Evolutionary conservation across 2,888 invertebrate genomes (phyloP).

Genomic region (Callyntrura sp.): DNA sequence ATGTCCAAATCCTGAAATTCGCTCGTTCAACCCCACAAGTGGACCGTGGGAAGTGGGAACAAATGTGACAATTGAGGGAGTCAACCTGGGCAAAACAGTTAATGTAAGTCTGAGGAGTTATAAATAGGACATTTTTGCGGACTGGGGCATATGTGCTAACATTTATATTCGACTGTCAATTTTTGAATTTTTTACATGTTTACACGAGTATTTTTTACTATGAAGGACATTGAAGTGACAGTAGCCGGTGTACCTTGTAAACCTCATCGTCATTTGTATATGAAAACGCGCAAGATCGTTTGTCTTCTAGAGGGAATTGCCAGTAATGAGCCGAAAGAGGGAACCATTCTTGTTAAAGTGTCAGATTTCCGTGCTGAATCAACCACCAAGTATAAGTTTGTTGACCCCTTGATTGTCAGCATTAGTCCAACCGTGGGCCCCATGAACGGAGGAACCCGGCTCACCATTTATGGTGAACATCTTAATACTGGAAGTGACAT

Average conservation of each 20-base stretch:
- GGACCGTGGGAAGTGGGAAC: slow-evolving; percentile 98
- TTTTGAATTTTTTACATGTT: too few species aligned
- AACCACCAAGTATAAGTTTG: slow-evolving; percentile 93
- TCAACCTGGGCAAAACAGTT: slow-evolving; percentile 97
- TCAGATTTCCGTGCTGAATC: slow-evolving; percentile 96
- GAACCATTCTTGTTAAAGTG: slow-evolving; percentile 96
- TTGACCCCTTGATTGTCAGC: slow-evolving; percentile 94
- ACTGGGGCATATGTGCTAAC: too few species aligned
- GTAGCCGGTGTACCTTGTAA: slow-evolving; percentile 97
- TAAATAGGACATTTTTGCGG: too few species aligned
- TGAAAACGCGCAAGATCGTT: slow-evolving; percentile 95
- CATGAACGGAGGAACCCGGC: slow-evolving; percentile 96
- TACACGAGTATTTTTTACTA: too few species aligned
- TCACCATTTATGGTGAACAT: slow-evolving; percentile 95
- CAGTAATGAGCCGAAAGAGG: slow-evolving; percentile 91
- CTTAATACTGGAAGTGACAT: slow-evolving; percentile 98
- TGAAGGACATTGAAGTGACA: slow-evolving; percentile 94
- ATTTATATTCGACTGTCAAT: too few species aligned
- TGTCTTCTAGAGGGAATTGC: slow-evolving; percentile 97
- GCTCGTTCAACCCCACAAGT: slow-evolving; percentile 92
- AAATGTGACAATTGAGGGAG: slow-evolving; percentile 97
- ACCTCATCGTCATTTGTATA: slow-evolving; percentile 94
- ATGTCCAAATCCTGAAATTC: slow-evolving; percentile 98
- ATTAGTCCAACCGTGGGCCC: slow-evolving; percentile 96
- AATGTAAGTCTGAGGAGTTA: slow-evolving; percentile 86